Percentiles rank a stretch among this genome's conserved stretches.
phyloP scores from a whole-genome alignment of 2,113 vertebrate species.

The Brachionichthys hirsutus region DNA sequence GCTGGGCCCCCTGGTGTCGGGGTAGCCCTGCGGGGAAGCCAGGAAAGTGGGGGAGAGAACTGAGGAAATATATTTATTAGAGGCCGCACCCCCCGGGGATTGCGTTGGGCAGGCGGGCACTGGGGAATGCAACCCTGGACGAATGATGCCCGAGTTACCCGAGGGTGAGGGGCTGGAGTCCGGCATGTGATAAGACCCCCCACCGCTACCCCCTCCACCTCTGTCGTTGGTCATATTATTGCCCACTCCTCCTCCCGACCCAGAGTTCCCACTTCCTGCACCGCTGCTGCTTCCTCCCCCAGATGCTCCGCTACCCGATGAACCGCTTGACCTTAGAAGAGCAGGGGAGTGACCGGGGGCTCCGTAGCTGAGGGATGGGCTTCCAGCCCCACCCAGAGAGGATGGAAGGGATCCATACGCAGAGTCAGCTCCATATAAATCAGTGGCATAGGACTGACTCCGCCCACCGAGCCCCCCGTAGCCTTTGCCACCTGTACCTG shows the following conservation, averaged over 20 bases:
- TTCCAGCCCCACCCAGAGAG: conserved; percentile 82
- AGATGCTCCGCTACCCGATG: conserved; percentile 72
- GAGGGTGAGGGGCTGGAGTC: conserved; percentile 90
- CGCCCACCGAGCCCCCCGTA: conserved; percentile 76
- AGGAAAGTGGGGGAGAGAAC: conserved; percentile 89
- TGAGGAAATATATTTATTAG: conserved; percentile 87
- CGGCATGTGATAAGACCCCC: conserved; percentile 78
- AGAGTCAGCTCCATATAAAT: conserved; percentile 79
- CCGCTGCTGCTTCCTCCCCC: conserved; percentile 70
- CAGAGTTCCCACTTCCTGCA: conserved; percentile 69
- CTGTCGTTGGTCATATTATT: conserved; percentile 68
- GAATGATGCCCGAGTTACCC: conserved; percentile 84
- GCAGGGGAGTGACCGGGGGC: conserved; percentile 91
- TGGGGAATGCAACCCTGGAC: conserved; percentile 87
- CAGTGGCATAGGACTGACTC: conserved; percentile 83
- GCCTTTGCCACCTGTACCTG: conserved; percentile 74
- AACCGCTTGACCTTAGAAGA: conserved; percentile 82
- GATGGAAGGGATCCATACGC: conserved; percentile 79
- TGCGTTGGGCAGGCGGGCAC: conserved; percentile 81
- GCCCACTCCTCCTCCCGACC: conserved; percentile 70
- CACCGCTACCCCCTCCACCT: conserved; percentile 71
- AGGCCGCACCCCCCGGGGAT: conserved; percentile 83
- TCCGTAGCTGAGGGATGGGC: conserved; percentile 87
- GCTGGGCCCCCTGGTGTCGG: conserved; percentile 73
- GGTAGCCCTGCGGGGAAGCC: conserved; percentile 80